phyloP scores from a whole-genome alignment of 2,888 invertebrate genomes.

The Sussaba pulchella region DNA sequence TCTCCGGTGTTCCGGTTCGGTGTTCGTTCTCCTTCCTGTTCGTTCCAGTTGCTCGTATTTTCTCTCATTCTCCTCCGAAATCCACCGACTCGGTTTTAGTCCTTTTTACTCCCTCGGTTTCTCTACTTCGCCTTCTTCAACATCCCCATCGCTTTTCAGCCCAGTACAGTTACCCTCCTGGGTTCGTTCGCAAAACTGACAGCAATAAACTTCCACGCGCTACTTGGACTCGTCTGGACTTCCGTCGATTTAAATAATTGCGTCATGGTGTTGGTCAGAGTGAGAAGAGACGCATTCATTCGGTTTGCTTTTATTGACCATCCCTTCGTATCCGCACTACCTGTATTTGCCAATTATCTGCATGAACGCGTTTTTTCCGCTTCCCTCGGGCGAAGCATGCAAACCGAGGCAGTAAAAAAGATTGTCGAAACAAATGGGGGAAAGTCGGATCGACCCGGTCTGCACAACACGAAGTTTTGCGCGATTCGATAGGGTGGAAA shows the following conservation, averaged over 20 bases:
- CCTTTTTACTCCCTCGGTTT: constrained; percentile 27
- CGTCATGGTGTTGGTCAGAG: constrained; percentile 37
- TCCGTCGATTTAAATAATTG: constrained; percentile 62
- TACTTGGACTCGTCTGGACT: constrained; percentile 19
- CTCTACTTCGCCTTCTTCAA: constrained; percentile 26
- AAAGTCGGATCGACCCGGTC: background rate
- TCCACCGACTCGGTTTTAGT: constrained; percentile 14
- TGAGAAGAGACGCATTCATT: constrained; percentile 32
- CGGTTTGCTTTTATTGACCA: constrained; percentile 5
- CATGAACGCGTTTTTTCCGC: constrained; percentile 41
- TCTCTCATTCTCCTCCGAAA: constrained; percentile 38
- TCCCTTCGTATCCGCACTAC: constrained; percentile 9
- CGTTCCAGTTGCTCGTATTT: constrained; percentile 31
- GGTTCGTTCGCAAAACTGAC: constrained; percentile 57
- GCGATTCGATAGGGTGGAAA: constrained; percentile 15
- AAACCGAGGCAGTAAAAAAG: constrained; percentile 22
- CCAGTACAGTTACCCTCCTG: constrained; percentile 41
- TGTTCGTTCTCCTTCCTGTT: constrained; percentile 25
- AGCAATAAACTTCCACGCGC: constrained; percentile 55
- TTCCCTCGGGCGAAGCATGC: background rate
- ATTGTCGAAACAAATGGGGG: background rate
- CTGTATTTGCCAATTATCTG: constrained; percentile 66
- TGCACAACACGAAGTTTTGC: constrained; percentile 6
- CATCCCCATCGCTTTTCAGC: constrained; percentile 12
- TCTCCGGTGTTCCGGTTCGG: background rate